These are phyloP conservation scores for Epinotia ramella DNA, from an alignment of 2,888 invertebrate species.

Conservation along the genomic window DNA sequence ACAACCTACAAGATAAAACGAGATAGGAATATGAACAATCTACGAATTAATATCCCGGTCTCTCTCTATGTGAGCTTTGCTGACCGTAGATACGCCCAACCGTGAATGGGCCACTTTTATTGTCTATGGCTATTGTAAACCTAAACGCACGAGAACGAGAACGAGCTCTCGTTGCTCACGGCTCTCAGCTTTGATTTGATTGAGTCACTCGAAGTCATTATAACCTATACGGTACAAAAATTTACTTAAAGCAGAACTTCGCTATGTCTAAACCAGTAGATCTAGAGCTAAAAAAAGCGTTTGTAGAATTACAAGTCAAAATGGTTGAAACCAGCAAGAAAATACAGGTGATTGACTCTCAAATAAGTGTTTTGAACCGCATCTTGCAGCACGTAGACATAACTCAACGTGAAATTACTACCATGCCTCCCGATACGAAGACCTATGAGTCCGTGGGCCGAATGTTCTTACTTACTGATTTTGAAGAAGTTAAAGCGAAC, in stretches of 20 bases:
- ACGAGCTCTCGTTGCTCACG: no score
- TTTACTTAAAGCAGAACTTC: not conserved
- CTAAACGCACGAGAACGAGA: not conserved
- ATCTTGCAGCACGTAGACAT: constrained; percentile 89
- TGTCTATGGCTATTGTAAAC: constrained; percentile 36
- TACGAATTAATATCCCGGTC: no score
- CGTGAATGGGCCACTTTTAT: constrained; percentile 5
- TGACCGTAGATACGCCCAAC: no score
- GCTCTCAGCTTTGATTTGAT: no score
- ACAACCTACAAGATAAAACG: no score
- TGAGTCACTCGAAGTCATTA: not conserved
- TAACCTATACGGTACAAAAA: constrained; percentile 13
- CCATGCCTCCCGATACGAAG: constrained; percentile 87
- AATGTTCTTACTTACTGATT: constrained; percentile 91
- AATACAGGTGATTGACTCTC: constrained; percentile 90
- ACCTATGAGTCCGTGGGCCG: constrained; percentile 93
- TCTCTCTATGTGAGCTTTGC: no score
- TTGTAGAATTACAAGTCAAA: constrained; percentile 92
- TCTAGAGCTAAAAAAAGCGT: constrained; percentile 89
- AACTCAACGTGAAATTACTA: constrained; percentile 87
- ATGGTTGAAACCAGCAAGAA: constrained; percentile 93
- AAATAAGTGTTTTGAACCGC: constrained; percentile 89
- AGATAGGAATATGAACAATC: no score
- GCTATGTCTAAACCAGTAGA: constrained; percentile 83
- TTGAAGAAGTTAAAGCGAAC: constrained; percentile 86